Evolutionary conservation across 2,797 vertebrate genomes (phyloP).

Genomic region (Crocodylus rhombifer): DNA sequence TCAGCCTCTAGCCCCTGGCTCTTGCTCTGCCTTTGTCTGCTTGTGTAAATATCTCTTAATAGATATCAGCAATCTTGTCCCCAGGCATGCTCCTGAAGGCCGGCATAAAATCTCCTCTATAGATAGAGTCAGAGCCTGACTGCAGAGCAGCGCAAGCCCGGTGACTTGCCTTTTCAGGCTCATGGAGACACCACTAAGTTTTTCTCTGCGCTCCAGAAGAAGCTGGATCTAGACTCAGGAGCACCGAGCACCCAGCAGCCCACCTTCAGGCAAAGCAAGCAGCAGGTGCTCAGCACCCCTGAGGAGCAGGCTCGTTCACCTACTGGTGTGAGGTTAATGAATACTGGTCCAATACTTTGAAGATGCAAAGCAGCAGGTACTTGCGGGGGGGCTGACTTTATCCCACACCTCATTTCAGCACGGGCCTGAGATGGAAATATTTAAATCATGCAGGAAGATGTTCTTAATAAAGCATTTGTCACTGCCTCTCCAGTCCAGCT

Average conservation of each 20-base stretch:
- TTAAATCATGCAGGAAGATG: not conserved
- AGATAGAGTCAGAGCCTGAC: no score
- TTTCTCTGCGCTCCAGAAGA: not conserved
- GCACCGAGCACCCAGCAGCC: not conserved
- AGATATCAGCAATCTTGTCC: not conserved
- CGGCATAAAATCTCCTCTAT: not conserved
- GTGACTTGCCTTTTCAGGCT: not conserved
- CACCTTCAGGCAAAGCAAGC: not conserved
- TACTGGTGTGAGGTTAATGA: not conserved
- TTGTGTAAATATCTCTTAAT: not conserved
- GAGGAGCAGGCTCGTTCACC: not conserved
- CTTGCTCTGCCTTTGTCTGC: not conserved
- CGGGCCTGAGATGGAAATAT: not conserved
- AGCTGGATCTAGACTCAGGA: not conserved
- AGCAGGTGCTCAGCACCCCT: not conserved
- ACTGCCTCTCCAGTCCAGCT: not conserved
- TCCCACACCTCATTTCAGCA: not conserved
- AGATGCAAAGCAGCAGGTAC: not conserved
- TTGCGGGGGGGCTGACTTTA: not conserved
- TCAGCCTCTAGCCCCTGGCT: not conserved
- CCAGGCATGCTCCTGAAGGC: rapidly evolving
- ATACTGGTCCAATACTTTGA: not conserved
- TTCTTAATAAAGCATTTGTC: not conserved
- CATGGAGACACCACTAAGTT: not conserved
- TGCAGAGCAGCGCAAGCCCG: not conserved